Conservation (phyloP, 2,888 invertebrate species). For the Tetragonisca angustula region DNA sequence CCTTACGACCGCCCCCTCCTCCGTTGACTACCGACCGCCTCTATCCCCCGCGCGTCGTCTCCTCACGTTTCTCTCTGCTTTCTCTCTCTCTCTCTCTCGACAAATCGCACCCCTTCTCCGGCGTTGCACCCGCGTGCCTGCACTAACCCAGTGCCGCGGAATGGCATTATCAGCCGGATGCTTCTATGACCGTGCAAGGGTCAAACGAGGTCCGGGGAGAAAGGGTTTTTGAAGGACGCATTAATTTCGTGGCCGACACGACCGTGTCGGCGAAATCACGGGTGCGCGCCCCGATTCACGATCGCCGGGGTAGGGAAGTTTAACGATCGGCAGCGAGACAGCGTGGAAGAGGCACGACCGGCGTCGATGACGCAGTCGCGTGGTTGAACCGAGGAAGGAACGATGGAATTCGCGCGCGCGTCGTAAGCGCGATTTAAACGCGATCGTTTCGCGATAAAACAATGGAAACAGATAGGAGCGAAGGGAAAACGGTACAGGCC, state of each 20-base stretch:
- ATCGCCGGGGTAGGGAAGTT: background rate
- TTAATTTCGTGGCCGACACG: constrained; percentile 7
- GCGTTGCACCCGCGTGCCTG: constrained; percentile 74
- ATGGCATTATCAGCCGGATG: constrained; percentile 73
- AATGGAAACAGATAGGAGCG: constrained; percentile 16
- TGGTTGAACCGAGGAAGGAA: constrained; percentile 5
- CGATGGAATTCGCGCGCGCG: constrained; percentile 7
- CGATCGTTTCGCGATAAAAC: constrained; percentile 27
- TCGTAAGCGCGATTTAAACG: constrained; percentile 15
- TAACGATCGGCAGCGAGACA: background rate
- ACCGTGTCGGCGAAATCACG: background rate
- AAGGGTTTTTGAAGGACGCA: constrained; percentile 40
- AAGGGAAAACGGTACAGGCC: background rate
- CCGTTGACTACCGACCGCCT: constrained; percentile 57
- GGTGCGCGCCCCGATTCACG: background rate
- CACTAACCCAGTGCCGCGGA: constrained; percentile 76
- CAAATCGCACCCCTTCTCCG: constrained; percentile 41
- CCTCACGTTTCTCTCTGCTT: constrained; percentile 29
- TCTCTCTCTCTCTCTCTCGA: constrained; percentile 31
- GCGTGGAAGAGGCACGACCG: background rate
- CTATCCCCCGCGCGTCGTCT: constrained; percentile 24
- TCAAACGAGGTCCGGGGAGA: constrained; percentile 51
- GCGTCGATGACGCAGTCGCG: constrained; percentile 30
- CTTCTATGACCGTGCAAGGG: constrained; percentile 61
- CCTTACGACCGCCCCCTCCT: constrained; percentile 66